Conservation (phyloP, 2,113 vertebrate genomes). For the Hydrochoerus hydrochaeris region DNA sequence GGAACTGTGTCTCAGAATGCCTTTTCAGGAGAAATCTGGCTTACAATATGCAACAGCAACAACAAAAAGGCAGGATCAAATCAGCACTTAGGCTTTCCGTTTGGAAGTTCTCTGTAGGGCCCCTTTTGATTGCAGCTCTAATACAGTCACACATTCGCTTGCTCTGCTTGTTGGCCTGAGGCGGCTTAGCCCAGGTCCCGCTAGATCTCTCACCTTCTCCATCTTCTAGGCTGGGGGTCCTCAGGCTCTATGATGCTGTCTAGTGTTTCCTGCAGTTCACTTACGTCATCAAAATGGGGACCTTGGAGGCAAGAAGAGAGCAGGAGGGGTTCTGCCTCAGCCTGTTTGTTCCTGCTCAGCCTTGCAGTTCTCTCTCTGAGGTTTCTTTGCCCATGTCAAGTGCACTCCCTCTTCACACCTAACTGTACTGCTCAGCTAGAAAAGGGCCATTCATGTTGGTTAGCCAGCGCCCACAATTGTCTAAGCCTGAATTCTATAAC, state of each 20-base stretch:
- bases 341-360: background rate
- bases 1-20: background rate
- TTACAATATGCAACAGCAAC: background rate
- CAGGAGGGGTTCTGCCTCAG: background rate
- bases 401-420: too few relatives aligned
- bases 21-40: background rate
- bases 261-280: background rate
- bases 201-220: background rate
- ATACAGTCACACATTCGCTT: too few relatives aligned
- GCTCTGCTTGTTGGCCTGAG: background rate
- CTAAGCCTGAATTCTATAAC: background rate
- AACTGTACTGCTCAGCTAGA: background rate
- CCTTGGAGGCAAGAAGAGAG: background rate
- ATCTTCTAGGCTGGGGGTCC: background rate
- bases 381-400: background rate
- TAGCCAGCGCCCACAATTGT: background rate
- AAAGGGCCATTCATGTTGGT: background rate
- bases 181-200: background rate
- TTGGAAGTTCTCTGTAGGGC: too few relatives aligned
- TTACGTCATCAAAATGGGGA: background rate
- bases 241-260: background rate
- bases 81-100: background rate
- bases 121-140: fast-evolving
- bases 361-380: background rate
- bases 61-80: background rate